Percentiles rank a stretch among this genome's conserved stretches.
Conservation (phyloP, 2,888 invertebrate genomes). For the Timema podura region DNA sequence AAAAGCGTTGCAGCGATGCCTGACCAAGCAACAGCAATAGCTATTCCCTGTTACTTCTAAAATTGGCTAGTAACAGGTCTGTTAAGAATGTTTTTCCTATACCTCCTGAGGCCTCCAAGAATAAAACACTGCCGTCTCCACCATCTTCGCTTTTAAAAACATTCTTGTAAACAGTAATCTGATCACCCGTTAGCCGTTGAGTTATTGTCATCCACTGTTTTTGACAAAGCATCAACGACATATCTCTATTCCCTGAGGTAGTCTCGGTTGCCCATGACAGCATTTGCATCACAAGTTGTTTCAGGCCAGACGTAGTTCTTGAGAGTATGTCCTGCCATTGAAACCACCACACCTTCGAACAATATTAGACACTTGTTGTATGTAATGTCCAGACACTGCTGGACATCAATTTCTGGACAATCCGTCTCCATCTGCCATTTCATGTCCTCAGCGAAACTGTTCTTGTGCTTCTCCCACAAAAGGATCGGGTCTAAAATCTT, state of each 20-base stretch:
- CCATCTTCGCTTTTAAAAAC: constrained; percentile 6
- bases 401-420: too few relatives aligned
- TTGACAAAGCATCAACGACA: too few relatives aligned
- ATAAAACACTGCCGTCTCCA: constrained; percentile 19
- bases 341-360: too few relatives aligned
- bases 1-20: constrained; percentile 40
- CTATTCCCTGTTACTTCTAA: constrained; percentile 29
- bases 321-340: too few relatives aligned
- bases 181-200: constrained; percentile 16
- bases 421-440: background rate
- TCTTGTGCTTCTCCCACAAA: constrained; percentile 30
- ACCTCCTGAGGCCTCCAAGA: constrained; percentile 40
- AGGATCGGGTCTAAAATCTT: constrained; percentile 11
- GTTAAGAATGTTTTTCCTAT: constrained; percentile 35
- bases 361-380: too few relatives aligned
- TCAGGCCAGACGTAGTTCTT: too few relatives aligned
- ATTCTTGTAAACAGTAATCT: background rate
- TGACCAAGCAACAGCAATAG: constrained; percentile 37
- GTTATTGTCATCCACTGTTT: too few relatives aligned
- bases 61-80: constrained; percentile 32
- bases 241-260: too few relatives aligned
- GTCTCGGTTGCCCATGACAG: too few relatives aligned
- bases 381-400: too few relatives aligned
- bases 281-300: background rate
- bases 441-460: constrained; percentile 24